These are phyloP conservation scores for Agelastica alni DNA, from an alignment of 2,888 invertebrate species.

Conservation along the genomic window DNA sequence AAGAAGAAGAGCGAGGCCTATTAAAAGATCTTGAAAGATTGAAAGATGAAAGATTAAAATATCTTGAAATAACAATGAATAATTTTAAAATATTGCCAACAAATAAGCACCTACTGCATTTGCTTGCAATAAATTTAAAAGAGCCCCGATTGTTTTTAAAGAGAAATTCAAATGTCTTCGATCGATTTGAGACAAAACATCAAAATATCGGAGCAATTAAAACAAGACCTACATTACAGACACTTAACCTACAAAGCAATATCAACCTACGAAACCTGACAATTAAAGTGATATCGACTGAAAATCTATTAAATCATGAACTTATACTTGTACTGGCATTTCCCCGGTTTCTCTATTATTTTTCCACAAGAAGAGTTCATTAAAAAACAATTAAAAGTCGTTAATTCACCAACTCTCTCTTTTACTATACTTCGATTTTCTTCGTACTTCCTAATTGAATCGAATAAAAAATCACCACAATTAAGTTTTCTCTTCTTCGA, in stretches of 20 bases:
- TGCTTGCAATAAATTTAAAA: too few relatives aligned
- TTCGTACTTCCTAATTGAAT: slow-evolving; percentile 25
- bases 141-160: too few relatives aligned
- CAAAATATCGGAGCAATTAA: too few relatives aligned
- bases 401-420: slow-evolving; percentile 20
- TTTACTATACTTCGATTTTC: slow-evolving; percentile 13
- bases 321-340: slow-evolving; percentile 1
- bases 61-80: too few relatives aligned
- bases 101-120: too few relatives aligned
- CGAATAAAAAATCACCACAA: slow-evolving; percentile 30
- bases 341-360: background rate
- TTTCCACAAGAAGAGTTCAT: slow-evolving; percentile 20
- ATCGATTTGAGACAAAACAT: too few relatives aligned
- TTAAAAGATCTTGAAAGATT: too few relatives aligned
- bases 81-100: too few relatives aligned
- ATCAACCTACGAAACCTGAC: background rate
- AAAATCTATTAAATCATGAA: slow-evolving; percentile 3
- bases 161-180: too few relatives aligned
- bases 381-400: slow-evolving; percentile 31
- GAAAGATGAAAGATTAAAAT: too few relatives aligned
- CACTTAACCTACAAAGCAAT: background rate
- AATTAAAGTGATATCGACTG: slow-evolving; percentile 1
- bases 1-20: too few relatives aligned
- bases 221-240: too few relatives aligned
- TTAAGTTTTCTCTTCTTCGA: slow-evolving; percentile 22